Base-by-base conservation (phyloP, 2,888 invertebrate species). In the Eupithecia vulgata region DNA sequence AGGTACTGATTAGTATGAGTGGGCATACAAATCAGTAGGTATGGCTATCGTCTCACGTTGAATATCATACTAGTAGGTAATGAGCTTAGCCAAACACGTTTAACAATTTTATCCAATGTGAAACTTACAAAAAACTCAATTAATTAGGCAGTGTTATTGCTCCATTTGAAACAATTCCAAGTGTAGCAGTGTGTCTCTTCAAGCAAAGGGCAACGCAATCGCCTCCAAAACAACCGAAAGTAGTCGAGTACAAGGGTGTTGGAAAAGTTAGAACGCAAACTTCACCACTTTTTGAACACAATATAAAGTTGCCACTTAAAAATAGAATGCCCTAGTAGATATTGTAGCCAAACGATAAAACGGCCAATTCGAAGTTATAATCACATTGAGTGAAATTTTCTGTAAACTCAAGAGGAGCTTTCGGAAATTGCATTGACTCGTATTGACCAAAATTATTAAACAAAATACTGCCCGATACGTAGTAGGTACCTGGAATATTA, bases 171-270 rank as follows among this genome's bases (percentile, higher is more conserved):
- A 37, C 64, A 64, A 37, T n/a, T 8, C 30, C 37, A 64, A 35
- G 37, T n/a, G 37, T 37, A 35, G 25, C 61, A 17, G 61, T n/a
- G n/a, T n/a, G 30, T 34, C 30, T 61, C 64, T 35, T 64, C 64
- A 37, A 64, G 37, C 64, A 64, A 64, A 64, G 64, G 64, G 1
- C 37, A 34, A n/a, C 37, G 64, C 64, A 64, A 64, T 64, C 37
- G n/a, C 35, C n/a, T 34, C 37, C 3, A 12, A n/a, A 34, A n/a
- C 37, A 64, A 37, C 37, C 21, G 21, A 37, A n/a, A 64, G 64
- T 37, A 37, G 61, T 8, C 30, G 35, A 64, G 12, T 34, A 35
- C 62, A 35, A 69, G 66, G 67, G 73, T 73, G 68, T 48, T 40
- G 35, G 70, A 45, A 62, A 30, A 34, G 17, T 17, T 34, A 61